Evolutionary conservation across 2,888 invertebrate species (phyloP).

Genomic region (Caenorhabditis wallacei): DNA sequence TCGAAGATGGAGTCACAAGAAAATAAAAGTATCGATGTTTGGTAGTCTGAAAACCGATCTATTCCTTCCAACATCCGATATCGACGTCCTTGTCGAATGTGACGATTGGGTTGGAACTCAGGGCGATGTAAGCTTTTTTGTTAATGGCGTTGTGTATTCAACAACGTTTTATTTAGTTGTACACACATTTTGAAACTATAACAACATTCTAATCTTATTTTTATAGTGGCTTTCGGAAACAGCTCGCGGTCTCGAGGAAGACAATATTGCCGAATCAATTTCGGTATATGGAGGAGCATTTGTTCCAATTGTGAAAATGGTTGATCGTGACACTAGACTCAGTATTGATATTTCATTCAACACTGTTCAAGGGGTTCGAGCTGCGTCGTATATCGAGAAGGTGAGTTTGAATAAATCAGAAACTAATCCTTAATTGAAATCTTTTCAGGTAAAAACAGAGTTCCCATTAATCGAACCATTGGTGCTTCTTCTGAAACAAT

Average conservation of each 20-base stretch:
- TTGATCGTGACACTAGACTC: constrained; percentile 88
- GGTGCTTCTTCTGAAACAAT: constrained; percentile 98
- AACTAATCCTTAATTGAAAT: not conserved
- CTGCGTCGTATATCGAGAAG: constrained; percentile 88
- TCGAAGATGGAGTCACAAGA: constrained; percentile 59
- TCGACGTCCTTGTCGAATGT: constrained; percentile 87
- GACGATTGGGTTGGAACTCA: constrained; percentile 55
- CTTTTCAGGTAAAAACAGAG: constrained; percentile 73
- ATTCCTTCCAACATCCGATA: constrained; percentile 94
- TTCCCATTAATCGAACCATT: constrained; percentile 94
- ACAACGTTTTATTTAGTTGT: too few species aligned
- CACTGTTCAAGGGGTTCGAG: constrained; percentile 97
- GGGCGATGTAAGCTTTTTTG: constrained; percentile 32
- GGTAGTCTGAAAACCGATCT: constrained; percentile 98
- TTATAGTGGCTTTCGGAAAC: constrained; percentile 63
- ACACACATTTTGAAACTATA: too few species aligned
- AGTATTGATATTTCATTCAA: constrained; percentile 99
- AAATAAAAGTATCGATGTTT: constrained; percentile 91
- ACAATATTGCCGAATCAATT: constrained; percentile 84
- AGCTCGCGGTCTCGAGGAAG: constrained; percentile 44
- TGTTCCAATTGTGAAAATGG: constrained; percentile 97
- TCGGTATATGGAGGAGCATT: constrained; percentile 98
- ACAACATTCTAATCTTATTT: not conserved
- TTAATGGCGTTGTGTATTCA: too few species aligned
- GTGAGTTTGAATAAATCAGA: constrained; percentile 43